phyloP scores from a whole-genome alignment of 2,113 vertebrate species.

The Hippotragus niger region DNA sequence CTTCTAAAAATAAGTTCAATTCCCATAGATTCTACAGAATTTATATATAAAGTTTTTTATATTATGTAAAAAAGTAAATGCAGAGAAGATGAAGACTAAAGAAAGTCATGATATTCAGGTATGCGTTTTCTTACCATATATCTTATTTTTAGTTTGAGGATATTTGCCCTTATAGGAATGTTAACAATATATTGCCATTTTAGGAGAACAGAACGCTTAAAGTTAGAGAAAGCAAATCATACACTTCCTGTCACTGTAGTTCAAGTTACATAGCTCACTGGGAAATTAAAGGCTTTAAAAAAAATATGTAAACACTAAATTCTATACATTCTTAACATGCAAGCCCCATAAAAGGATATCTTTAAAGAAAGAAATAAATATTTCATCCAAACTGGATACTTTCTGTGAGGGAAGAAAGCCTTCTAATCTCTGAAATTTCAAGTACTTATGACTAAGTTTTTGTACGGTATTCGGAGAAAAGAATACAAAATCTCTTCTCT shows the following conservation, averaged over 20 bases:
- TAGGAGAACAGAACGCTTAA: not conserved
- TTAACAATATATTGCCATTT: slow-evolving; percentile 48
- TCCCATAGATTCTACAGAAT: slow-evolving; percentile 45
- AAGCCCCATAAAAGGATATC: slow-evolving; percentile 41
- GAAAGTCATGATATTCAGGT: slow-evolving; percentile 39
- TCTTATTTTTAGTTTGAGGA: slow-evolving; percentile 53
- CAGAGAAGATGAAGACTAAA: slow-evolving; percentile 45
- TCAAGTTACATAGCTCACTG: slow-evolving; percentile 25
- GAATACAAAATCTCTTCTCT: slow-evolving; percentile 32
- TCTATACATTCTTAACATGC: slow-evolving; percentile 36
- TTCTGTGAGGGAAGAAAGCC: slow-evolving; percentile 34
- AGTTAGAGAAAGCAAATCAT: slow-evolving; percentile 21
- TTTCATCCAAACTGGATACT: slow-evolving; percentile 60
- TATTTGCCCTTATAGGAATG: slow-evolving; percentile 56
- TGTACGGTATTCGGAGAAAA: not conserved
- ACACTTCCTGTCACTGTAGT: slow-evolving; percentile 15
- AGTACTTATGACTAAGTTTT: not conserved
- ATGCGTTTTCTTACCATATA: slow-evolving; percentile 19
- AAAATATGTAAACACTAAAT: slow-evolving; percentile 41
- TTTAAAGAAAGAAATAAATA: slow-evolving; percentile 40
- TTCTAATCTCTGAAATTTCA: slow-evolving; percentile 58
- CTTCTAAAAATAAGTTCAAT: slow-evolving; percentile 62
- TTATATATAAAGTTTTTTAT: slow-evolving; percentile 40
- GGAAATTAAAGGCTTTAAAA: not conserved
- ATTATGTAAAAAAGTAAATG: slow-evolving; percentile 45